Percentiles rank a stretch among this genome's conserved stretches.
Conservation (phyloP, 2,797 vertebrate genomes). For the Melanotaenia nigrans region DNA sequence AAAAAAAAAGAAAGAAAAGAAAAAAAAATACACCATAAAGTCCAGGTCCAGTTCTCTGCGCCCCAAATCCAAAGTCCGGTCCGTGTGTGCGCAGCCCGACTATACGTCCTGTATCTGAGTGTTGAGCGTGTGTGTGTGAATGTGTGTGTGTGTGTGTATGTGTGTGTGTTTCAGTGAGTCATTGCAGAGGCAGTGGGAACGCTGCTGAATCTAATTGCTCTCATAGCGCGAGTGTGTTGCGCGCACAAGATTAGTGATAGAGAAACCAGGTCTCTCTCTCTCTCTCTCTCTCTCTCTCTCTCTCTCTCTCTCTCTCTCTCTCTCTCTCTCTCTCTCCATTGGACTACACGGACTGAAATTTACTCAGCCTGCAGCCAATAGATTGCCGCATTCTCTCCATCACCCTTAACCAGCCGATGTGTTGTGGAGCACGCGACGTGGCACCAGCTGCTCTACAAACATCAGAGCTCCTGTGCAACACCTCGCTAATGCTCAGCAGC, state of each 20-base stretch:
- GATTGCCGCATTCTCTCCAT: slow-evolving; percentile 87
- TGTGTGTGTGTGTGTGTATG: slow-evolving; percentile 55
- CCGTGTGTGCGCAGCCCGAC: slow-evolving; percentile 72
- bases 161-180: slow-evolving; percentile 75
- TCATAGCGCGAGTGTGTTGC: slow-evolving; percentile 78
- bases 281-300: slow-evolving; percentile 47
- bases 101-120: slow-evolving; percentile 40
- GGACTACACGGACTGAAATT: slow-evolving; percentile 90
- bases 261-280: slow-evolving; percentile 78
- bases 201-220: slow-evolving; percentile 83
- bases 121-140: slow-evolving; percentile 13
- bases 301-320: slow-evolving; percentile 65
- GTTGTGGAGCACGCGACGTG: slow-evolving; percentile 35
- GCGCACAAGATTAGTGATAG: slow-evolving; percentile 81
- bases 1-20: slow-evolving; percentile 32
- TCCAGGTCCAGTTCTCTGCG: slow-evolving; percentile 68
- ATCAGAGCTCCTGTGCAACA: not conserved
- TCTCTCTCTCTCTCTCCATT: slow-evolving; percentile 81
- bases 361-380: slow-evolving; percentile 92
- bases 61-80: slow-evolving; percentile 78
- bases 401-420: slow-evolving; percentile 79
- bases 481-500: not conserved
- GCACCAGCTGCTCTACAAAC: slow-evolving; percentile 21
- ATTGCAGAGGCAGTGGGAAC: slow-evolving; percentile 77
- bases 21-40: slow-evolving; percentile 25